Conservation (phyloP, 2,797 vertebrate species). For the Siniperca obscura region DNA sequence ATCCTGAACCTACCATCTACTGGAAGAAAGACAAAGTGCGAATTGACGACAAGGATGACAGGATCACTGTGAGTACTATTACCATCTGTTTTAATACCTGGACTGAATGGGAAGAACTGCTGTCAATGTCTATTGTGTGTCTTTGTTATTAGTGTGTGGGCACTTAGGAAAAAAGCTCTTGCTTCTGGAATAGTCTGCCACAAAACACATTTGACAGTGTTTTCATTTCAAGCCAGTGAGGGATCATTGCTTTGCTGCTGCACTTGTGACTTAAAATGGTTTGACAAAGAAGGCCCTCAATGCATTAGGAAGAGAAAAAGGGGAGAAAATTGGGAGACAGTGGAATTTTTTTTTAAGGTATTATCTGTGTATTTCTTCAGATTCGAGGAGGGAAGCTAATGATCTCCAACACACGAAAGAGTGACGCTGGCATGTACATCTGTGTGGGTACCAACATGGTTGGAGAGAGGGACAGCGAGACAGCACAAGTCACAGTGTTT, state of each 20-base stretch:
- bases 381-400: constrained; percentile 98
- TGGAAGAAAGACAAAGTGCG: constrained; percentile 99
- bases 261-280: no score
- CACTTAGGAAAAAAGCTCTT: not conserved
- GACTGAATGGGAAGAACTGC: not conserved
- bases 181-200: constrained; percentile 1
- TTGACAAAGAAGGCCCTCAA: not conserved
- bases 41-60: constrained; percentile 95
- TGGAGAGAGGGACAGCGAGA: constrained; percentile 97
- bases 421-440: constrained; percentile 96
- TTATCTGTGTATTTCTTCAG: constrained; percentile 74
- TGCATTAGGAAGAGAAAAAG: not conserved
- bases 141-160: not conserved
- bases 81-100: constrained; percentile 10
- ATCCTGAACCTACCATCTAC: constrained; percentile 97
- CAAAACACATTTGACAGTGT: not conserved
- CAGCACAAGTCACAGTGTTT: constrained; percentile 97
- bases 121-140: not conserved
- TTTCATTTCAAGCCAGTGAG: not conserved
- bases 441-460: constrained; percentile 99
- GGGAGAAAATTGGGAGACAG: no score
- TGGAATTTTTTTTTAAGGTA: not conserved
- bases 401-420: constrained; percentile 97
- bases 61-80: constrained; percentile 89
- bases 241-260: not conserved